Percentiles rank a stretch among this genome's conserved stretches.
Evolutionary conservation across 1,140 invertebrate species (phyloP).

Genomic region (Phortica variegata): DNA sequence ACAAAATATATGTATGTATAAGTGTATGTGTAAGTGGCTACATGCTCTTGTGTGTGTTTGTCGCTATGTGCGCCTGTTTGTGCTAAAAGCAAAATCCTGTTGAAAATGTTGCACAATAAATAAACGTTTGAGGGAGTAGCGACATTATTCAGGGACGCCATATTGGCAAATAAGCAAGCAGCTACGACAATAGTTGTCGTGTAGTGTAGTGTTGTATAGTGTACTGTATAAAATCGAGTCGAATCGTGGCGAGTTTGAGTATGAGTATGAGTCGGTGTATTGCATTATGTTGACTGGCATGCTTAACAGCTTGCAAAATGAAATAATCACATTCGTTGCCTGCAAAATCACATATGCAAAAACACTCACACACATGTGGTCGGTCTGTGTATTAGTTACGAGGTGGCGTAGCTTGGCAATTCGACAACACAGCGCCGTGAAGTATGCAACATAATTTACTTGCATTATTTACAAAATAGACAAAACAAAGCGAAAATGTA

Average conservation of each 20-base stretch:
- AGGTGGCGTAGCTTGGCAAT: conserved; percentile 15
- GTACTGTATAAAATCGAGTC: no score
- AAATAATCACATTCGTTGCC: no score
- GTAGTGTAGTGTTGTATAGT: no score
- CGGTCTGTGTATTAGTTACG: neutral
- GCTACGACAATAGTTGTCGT: neutral
- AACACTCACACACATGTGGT: no score
- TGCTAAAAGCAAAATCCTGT: conserved; percentile 40
- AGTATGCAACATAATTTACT: conserved; percentile 5
- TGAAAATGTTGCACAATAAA: conserved; percentile 48
- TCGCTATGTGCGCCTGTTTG: no score
- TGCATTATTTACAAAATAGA: no score
- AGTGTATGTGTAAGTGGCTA: no score
- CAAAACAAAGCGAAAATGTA: no score
- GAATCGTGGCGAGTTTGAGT: conserved; percentile 1
- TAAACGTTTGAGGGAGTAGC: conserved; percentile 29
- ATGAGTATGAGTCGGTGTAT: conserved; percentile 3
- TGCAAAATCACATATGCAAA: no score
- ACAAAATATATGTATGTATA: no score
- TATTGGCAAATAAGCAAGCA: conserved; percentile 1
- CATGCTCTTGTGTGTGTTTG: no score
- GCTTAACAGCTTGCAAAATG: conserved; percentile 1
- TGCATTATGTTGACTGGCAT: conserved; percentile 1
- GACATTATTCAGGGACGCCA: conserved; percentile 26
- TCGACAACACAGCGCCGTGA: conserved; percentile 41